Conservation (phyloP, 53 echinoderm and acorn worm genomes). For the Actinopyga echinites region DNA sequence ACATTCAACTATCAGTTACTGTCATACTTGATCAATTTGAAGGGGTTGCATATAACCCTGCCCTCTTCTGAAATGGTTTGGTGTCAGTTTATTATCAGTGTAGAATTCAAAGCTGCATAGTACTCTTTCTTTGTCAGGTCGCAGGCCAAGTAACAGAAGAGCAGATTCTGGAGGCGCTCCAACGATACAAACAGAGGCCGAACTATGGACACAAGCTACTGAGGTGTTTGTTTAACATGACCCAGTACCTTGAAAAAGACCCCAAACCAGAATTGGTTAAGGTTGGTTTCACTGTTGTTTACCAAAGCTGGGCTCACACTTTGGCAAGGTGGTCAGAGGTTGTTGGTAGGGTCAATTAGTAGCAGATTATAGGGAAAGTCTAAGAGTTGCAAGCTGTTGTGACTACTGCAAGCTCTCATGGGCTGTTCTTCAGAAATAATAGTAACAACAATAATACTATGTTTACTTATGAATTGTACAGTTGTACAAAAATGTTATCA, state of each 20-base stretch:
- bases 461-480: too few species aligned
- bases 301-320: neutral
- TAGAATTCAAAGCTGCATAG: too few species aligned
- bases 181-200: slow-evolving; percentile 77
- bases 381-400: too few species aligned
- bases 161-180: slow-evolving; percentile 87
- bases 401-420: too few species aligned
- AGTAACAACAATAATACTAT: too few species aligned
- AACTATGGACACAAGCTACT: slow-evolving; percentile 92
- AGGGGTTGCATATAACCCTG: too few species aligned
- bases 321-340: neutral
- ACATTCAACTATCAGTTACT: too few species aligned
- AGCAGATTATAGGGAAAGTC: neutral
- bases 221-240: slow-evolving; percentile 94
- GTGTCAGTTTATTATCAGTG: too few species aligned
- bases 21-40: too few species aligned
- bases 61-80: too few species aligned
- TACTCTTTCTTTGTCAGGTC: slow-evolving; percentile 51
- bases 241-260: slow-evolving; percentile 75
- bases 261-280: slow-evolving; percentile 81
- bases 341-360: neutral
- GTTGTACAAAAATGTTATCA: too few species aligned
- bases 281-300: slow-evolving; percentile 38
- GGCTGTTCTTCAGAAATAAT: too few species aligned
- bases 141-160: slow-evolving; percentile 85